Conservation (phyloP, 2,888 invertebrate species). For the Apamea epomidion region DNA sequence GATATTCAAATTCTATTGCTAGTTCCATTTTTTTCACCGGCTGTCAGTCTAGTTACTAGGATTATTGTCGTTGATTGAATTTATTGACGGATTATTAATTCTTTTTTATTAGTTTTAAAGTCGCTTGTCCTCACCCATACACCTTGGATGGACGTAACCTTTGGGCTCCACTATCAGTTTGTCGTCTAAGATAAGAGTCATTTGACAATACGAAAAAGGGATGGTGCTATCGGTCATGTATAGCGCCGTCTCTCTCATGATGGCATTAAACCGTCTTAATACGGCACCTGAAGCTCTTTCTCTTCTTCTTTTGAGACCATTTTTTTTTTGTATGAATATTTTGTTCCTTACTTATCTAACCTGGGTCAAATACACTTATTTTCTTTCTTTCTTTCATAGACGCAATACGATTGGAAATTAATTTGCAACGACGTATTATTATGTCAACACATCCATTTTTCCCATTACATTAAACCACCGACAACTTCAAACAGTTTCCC, state of each 20-base stretch:
- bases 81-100: neutral
- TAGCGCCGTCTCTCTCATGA: neutral
- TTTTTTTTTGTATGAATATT: too few relatives aligned
- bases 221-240: neutral
- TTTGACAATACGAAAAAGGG: neutral
- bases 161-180: neutral
- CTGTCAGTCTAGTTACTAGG: conserved; percentile 2
- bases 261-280: too few relatives aligned
- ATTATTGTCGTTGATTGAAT: neutral
- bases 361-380: too few relatives aligned
- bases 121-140: neutral
- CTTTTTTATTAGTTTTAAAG: neutral
- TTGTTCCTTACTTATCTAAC: too few relatives aligned
- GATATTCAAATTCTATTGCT: conserved; percentile 33
- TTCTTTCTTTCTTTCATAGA: neutral
- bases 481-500: neutral
- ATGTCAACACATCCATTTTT: neutral
- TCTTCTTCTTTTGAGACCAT: neutral
- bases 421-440: neutral
- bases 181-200: too few relatives aligned
- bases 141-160: neutral
- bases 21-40: conserved; percentile 23
- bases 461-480: neutral
- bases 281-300: neutral
- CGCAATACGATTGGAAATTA: neutral